Percentiles rank a stretch among this genome's conserved stretches.
Conservation (phyloP, 1,140 invertebrate species). For the Ladona fulva region DNA sequence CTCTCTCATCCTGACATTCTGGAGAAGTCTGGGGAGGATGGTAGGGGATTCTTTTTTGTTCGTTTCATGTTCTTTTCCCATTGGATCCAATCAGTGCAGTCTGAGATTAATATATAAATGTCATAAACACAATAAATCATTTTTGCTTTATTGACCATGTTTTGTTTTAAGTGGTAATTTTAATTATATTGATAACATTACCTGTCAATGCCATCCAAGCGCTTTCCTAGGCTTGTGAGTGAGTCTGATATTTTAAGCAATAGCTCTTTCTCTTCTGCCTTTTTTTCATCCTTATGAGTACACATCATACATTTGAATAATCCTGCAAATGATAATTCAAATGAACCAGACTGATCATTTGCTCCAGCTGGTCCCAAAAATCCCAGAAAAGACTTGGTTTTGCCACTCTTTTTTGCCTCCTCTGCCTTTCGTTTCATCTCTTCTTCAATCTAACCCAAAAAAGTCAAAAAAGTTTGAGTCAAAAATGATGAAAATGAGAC, state of each 20-base stretch:
- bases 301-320: constrained; percentile 39
- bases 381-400: neutral
- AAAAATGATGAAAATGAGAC: too few relatives aligned
- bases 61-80: too few relatives aligned
- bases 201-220: constrained; percentile 31
- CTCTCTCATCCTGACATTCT: too few relatives aligned
- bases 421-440: neutral
- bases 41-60: too few relatives aligned
- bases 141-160: too few relatives aligned
- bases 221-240: constrained; percentile 29
- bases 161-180: neutral
- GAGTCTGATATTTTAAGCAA: constrained; percentile 32
- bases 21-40: too few relatives aligned
- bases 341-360: constrained; percentile 29
- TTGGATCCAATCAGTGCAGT: too few relatives aligned
- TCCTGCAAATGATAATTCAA: constrained; percentile 36
- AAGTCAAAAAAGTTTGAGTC: too few relatives aligned
- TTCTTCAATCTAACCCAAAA: neutral
- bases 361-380: neutral
- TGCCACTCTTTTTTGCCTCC: neutral
- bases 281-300: constrained; percentile 32
- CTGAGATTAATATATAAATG: too few relatives aligned
- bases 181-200: neutral
- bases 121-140: too few relatives aligned
- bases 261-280: constrained; percentile 30